Evolutionary conservation across 2,797 vertebrate genomes (phyloP), one percentile per base, ranked within the genome.

Genomic region (Chlorospingus semifuscus): DNA sequence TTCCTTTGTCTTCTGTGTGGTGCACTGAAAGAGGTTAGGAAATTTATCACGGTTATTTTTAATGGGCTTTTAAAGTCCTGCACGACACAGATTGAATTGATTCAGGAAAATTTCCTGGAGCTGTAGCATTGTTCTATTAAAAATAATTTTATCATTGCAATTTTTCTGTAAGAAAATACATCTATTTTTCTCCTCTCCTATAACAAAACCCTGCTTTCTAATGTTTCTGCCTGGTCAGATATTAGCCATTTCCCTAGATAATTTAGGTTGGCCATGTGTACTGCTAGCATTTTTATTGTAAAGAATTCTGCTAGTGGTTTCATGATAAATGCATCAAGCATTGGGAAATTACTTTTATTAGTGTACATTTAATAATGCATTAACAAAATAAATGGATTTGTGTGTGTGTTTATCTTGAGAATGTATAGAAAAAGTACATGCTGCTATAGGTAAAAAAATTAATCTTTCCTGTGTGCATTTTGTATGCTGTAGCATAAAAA

Each of bases 41-140:
- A 95, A 95, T 95, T 94, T 84, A 94, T 94, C 89, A 91, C 39
- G 42, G 80, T 90, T 97, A 78, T 93, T 94, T 94, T 96, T 94
- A 95, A 91, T 94, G 91, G 92, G 37, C 46, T 94, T 96, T 97
- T 91, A 37, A 94, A 91, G 89, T 94, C 87, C 9, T 0, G 29
- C 60, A 77, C 0, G 1, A 82, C 87, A 71, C 69, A 77, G 77
- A 90, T 90, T 94, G 95, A 86, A 95, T 91, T 87, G 94, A 91
- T 94, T 92, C 89, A 68, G 65, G 89, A 89, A 87, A 85, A 93
- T 92, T 92, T 96, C 94, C 93, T 80, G 89, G 83, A 96, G 85
- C 89, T 94, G 89, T 64, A 74, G 36, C 4, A 4, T 60, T 94
- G 66, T 79, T 65, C 70, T 93, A 77, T 93, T 96, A 94, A 94